phyloP scores from a whole-genome alignment of 1,140 invertebrate genomes.

The Heliconius hewitsoni region DNA sequence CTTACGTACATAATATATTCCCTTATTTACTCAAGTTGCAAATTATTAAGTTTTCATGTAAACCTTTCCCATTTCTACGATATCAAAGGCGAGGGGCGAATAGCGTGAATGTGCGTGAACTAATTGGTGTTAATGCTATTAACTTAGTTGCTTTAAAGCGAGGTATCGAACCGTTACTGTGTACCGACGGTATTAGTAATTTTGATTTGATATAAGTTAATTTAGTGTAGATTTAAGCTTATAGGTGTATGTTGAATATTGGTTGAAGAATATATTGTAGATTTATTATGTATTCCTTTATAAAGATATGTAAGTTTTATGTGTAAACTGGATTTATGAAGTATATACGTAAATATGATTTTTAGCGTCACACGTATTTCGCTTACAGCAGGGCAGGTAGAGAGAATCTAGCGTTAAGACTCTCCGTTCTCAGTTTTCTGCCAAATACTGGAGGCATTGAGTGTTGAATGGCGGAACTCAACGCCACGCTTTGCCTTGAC shows the following conservation, averaged over 20 bases:
- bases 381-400: too few relatives aligned
- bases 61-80: neutral
- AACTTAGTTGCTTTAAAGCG: neutral
- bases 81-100: neutral
- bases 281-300: too few relatives aligned
- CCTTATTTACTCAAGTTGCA: neutral
- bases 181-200: neutral
- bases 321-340: too few relatives aligned
- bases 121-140: conserved; percentile 1
- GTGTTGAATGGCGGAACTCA: too few relatives aligned
- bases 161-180: neutral
- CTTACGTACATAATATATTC: neutral
- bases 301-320: too few relatives aligned
- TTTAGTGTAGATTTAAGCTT: neutral
- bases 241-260: too few relatives aligned
- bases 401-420: too few relatives aligned
- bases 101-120: neutral
- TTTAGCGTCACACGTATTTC: too few relatives aligned
- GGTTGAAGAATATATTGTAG: neutral
- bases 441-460: neutral
- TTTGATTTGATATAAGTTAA: neutral
- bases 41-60: neutral
- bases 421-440: too few relatives aligned
- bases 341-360: too few relatives aligned
- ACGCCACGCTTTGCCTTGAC: too few relatives aligned